Evolutionary conservation across 2,888 invertebrate genomes (phyloP).

Genomic region (Spilosoma lubricipeda): DNA sequence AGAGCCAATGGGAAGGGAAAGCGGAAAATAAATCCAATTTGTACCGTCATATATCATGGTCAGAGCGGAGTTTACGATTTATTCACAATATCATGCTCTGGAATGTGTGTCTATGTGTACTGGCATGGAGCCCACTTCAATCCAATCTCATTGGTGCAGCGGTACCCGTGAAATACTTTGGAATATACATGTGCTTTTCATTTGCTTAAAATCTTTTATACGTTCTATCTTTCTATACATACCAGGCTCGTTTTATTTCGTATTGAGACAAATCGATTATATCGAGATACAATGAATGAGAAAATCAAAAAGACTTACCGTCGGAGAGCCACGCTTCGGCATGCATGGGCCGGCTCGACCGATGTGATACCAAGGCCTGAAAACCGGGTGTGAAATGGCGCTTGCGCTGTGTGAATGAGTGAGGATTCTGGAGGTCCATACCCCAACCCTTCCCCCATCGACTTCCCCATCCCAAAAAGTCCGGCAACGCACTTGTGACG

Average conservation of each 20-base stretch:
- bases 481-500: no score
- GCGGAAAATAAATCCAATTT: slow-evolving; percentile 84
- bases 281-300: no score
- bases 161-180: slow-evolving; percentile 54
- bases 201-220: slow-evolving; percentile 18
- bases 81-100: slow-evolving; percentile 68
- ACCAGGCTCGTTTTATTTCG: background rate
- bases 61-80: slow-evolving; percentile 76
- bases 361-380: no score
- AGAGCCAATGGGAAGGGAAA: slow-evolving; percentile 75
- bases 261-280: background rate
- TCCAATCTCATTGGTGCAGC: slow-evolving; percentile 63
- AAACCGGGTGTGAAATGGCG: no score
- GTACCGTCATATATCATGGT: slow-evolving; percentile 82
- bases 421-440: no score
- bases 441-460: no score
- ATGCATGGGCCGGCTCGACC: no score
- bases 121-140: slow-evolving; percentile 68
- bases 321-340: no score
- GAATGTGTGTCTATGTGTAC: slow-evolving; percentile 40
- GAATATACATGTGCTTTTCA: slow-evolving; percentile 41
- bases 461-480: no score
- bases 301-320: no score
- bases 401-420: no score
- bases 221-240: background rate